phyloP scores from a whole-genome alignment of 2,113 vertebrate genomes.

The Galemys pyrenaicus region DNA sequence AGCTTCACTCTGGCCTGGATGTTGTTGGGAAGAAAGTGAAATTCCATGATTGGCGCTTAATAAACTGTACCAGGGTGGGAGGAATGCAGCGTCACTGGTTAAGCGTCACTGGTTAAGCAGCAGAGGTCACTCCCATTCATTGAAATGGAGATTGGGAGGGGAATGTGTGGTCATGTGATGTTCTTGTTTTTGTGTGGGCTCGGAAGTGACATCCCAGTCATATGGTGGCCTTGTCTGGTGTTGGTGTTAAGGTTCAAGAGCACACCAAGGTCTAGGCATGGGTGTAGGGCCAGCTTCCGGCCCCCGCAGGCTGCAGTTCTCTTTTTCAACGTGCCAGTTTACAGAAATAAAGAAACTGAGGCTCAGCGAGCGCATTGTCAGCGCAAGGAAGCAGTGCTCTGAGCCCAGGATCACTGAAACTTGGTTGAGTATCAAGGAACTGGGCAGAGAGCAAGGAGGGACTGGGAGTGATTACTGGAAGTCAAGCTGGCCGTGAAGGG shows the following conservation, averaged over 20 bases:
- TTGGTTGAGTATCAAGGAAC: not conserved
- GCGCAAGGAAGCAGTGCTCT: not conserved
- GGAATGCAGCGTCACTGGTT: not conserved
- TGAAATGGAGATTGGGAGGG: not conserved
- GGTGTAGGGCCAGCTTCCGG: not conserved
- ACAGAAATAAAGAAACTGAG: not conserved
- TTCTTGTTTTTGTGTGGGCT: not conserved
- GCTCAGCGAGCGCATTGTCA: not conserved
- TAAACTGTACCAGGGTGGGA: not conserved
- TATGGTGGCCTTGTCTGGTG: not conserved
- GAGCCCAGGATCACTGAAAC: not conserved
- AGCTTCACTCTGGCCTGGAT: not conserved
- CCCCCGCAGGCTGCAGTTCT: not conserved
- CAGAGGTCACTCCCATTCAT: rapidly evolving
- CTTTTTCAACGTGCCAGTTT: not conserved
- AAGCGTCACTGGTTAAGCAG: not conserved
- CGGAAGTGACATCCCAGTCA: not conserved
- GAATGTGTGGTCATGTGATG: not conserved
- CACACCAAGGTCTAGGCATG: not conserved
- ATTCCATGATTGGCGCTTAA: not conserved
- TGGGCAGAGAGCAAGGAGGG: rapidly evolving
- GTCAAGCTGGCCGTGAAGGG: not conserved
- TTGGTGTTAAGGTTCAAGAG: not conserved
- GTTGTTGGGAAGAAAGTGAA: not conserved
- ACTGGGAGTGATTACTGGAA: not conserved